Percentiles rank a stretch among this genome's conserved stretches.
phyloP scores from a whole-genome alignment of 2,113 vertebrate species.

The Bettongia penicillata region DNA sequence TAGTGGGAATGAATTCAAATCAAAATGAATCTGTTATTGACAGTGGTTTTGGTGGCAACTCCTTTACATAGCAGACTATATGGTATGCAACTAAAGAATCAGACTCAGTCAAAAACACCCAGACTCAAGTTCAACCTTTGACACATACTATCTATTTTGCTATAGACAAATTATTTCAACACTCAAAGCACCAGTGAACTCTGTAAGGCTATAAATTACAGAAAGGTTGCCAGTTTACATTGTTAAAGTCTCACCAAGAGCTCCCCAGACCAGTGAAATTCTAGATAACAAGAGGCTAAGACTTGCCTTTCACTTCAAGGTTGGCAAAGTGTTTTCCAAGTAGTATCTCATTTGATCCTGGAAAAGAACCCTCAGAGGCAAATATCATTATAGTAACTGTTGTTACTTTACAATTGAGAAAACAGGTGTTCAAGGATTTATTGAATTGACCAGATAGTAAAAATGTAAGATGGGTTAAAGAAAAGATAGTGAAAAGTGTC shows the following conservation, averaged over 20 bases:
- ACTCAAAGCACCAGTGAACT: not conserved
- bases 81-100: not conserved
- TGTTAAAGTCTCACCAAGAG: not conserved
- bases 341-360: not conserved
- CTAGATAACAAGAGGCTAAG: not conserved
- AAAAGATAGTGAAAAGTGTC: not conserved
- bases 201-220: not conserved
- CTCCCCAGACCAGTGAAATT: not conserved
- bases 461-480: not conserved
- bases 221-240: not conserved
- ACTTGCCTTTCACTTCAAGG: not conserved
- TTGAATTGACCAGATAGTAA: not conserved
- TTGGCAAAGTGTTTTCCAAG: not conserved
- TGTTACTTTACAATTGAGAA: not conserved
- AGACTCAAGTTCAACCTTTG: not conserved
- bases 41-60: not conserved
- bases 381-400: not conserved
- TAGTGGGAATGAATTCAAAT: not conserved
- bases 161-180: not conserved
- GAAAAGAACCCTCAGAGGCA: not conserved
- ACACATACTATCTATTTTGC: not conserved
- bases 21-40: not conserved
- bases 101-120: not conserved
- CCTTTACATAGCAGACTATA: not conserved
- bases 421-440: not conserved